A percentile compares a stretch with the other conserved stretches of the same genome.
Conservation (phyloP, 2,113 vertebrate genomes). For the Macroglossus sobrinus region DNA sequence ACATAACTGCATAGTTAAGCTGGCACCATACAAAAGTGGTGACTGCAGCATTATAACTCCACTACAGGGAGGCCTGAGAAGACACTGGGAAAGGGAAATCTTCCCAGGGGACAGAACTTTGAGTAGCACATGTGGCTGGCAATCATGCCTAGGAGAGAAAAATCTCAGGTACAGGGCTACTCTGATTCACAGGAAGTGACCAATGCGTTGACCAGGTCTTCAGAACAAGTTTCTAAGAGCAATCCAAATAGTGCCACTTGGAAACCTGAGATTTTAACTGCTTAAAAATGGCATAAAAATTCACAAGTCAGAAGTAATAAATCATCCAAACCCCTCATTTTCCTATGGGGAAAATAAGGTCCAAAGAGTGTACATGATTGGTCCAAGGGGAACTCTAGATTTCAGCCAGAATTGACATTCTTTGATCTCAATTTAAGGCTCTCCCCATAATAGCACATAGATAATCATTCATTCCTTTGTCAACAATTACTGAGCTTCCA, state of each 20-base stretch:
- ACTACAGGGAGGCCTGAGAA: not conserved
- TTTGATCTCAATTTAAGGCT: not conserved
- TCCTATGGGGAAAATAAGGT: not conserved
- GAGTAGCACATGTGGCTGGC: not conserved
- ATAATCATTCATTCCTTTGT: not conserved
- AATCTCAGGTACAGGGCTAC: not conserved
- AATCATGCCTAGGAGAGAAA: not conserved
- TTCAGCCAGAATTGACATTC: not conserved
- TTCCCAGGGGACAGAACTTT: not conserved
- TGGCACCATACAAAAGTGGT: not conserved
- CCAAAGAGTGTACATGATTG: not conserved
- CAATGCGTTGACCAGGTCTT: not conserved
- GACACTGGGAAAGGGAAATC: not conserved
- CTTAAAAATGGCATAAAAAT: slow-evolving; percentile 24
- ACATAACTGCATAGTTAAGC: not conserved
- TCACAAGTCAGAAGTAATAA: not conserved
- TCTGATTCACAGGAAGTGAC: not conserved
- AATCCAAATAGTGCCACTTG: not conserved
- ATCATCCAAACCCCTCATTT: not conserved
- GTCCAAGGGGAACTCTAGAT: not conserved
- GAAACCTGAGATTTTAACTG: not conserved
- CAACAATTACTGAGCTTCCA: not conserved
- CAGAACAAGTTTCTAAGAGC: slow-evolving; percentile 2
- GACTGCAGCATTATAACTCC: not conserved
- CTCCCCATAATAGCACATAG: not conserved